Base-by-base conservation (phyloP, 2,113 vertebrate species). In the Pedionomus torquatus region DNA sequence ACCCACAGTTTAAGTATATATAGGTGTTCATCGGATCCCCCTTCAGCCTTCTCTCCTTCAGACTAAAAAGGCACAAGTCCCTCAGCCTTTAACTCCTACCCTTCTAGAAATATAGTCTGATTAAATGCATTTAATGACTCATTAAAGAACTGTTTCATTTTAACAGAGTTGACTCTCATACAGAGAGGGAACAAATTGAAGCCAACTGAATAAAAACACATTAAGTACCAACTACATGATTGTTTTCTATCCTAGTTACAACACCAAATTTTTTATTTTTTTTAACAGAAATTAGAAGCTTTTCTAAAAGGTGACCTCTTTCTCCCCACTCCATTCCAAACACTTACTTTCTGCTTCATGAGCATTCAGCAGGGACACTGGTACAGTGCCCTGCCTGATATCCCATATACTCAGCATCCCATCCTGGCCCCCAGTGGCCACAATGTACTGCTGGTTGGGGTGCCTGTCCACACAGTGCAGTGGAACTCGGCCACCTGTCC, bases 361-460 rank as follows among this genome's bases (percentile, higher is more conserved):
- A 41, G 99, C 99, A 94, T 99, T 99, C 95, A 99, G 98, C n/a
- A 99, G 97, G 25, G 99, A 99, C 90, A 99, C 98, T 28, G 99
- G 99, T 85, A 98, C 97, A 65, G 91, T 98, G 76, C 99, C 98
- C 90, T 99, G 99, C 95, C 99, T 98, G 72, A 99, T 99, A 66
- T 99, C 99, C 99, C 99, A 99, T 90, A 99, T 98, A 90, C 99
- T 99, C 83, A 99, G 97, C 99, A 99, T 99, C 77, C 99, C 99
- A 61, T 99, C 99, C 97, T 99, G 99, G 76, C 99, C 99, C 21
- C 99, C 99, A 0, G 99, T 99, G 64, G 99, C 99, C 91, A 99
- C 99, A 68, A 99, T 98, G 89, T 99, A 99, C 97, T 99, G 99
- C 83, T 99, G 99, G 97, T 98, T 99, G 7, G 99, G 99, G 97